Conservation (phyloP, 92 coral and sea anemone species). For the Epizoanthus fatuus region DNA sequence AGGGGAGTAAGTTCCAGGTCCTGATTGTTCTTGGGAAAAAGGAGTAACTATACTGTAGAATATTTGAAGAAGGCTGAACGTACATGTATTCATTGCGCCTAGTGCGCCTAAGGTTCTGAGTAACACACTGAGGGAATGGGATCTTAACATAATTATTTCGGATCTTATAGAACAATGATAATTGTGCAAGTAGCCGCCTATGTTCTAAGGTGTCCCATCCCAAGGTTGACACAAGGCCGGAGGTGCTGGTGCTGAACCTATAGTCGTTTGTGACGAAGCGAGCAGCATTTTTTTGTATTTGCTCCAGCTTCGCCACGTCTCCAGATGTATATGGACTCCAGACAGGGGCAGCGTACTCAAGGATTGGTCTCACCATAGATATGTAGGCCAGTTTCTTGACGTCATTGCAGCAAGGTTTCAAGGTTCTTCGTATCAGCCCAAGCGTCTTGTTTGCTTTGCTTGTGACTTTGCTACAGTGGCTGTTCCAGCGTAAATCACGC, state of each 20-base stretch:
- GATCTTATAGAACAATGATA: neutral
- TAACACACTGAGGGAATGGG: neutral
- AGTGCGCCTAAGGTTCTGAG: neutral
- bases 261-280: slow-evolving; percentile 39
- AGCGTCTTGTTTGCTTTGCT: neutral
- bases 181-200: slow-evolving; percentile 17
- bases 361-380: slow-evolving; percentile 4
- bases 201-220: slow-evolving; percentile 38
- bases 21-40: no score
- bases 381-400: slow-evolving; percentile 24
- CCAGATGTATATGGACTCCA: slow-evolving; percentile 33
- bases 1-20: no score
- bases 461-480: no score
- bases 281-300: slow-evolving; percentile 14
- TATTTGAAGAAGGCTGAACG: no score
- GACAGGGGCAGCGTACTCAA: slow-evolving; percentile 33
- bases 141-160: neutral
- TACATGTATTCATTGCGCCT: neutral
- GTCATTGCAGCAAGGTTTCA: slow-evolving; percentile 16
- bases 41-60: no score
- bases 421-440: slow-evolving; percentile 30
- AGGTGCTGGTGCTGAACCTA: neutral
- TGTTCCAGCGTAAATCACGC: neutral
- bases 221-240: neutral
- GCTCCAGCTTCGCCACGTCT: slow-evolving; percentile 28